phyloP scores from a whole-genome alignment of 2,113 vertebrate species.

The Hippopotamus amphibius region DNA sequence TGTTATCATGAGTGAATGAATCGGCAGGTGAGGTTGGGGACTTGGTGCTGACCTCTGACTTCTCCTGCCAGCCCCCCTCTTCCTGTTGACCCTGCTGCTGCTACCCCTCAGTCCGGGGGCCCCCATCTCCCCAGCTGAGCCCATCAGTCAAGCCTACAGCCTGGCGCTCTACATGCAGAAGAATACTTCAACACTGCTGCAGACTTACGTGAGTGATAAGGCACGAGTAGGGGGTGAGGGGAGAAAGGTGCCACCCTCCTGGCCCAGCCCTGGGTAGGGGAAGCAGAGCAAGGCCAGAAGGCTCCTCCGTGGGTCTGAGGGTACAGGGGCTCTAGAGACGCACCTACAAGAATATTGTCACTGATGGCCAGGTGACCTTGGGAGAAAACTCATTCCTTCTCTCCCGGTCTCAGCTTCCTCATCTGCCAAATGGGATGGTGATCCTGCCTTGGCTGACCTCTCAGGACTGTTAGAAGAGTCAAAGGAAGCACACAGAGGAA shows the following conservation, averaged over 20 bases:
- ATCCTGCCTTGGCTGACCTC: not conserved
- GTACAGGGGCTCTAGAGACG: not conserved
- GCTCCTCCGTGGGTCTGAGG: too few relatives aligned
- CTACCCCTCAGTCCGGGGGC: not conserved
- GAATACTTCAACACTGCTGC: slow-evolving; percentile 66
- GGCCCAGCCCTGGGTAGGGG: not conserved
- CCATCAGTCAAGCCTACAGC: slow-evolving; percentile 78
- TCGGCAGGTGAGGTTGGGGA: not conserved
- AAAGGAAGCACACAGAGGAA: not conserved
- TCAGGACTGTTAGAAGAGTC: not conserved
- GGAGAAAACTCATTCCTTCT: not conserved
- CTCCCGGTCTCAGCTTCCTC: not conserved
- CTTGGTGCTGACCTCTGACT: slow-evolving; percentile 27
- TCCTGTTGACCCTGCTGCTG: slow-evolving; percentile 61
- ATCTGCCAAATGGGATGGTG: not conserved
- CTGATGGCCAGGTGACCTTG: not conserved
- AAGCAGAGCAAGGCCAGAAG: not conserved
- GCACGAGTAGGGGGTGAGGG: accelerated
- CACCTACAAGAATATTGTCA: not conserved
- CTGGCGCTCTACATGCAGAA: slow-evolving; percentile 78
- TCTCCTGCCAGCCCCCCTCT: slow-evolving; percentile 59
- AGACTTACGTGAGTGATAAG: slow-evolving; percentile 75
- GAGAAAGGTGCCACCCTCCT: not conserved
- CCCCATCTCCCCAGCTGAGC: slow-evolving; percentile 49
- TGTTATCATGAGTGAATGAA: not conserved